phyloP scores from a whole-genome alignment of 2,888 invertebrate genomes.

The Minunthozetes semirufus region DNA sequence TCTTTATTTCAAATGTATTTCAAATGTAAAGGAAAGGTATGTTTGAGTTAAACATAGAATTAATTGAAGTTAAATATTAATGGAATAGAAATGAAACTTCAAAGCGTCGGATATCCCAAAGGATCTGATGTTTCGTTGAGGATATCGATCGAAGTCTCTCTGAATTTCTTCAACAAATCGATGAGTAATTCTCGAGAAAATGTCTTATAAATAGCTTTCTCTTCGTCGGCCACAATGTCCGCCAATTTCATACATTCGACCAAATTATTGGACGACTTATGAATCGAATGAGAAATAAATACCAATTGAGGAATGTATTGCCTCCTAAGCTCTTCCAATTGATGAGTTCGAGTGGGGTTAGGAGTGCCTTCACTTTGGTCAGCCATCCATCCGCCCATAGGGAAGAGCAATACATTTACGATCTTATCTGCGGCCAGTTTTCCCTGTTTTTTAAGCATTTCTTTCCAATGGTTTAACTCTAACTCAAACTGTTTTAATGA shows the following conservation, averaged over 20 bases:
- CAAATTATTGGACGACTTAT: slow-evolving; percentile 61
- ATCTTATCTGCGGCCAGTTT: slow-evolving; percentile 67
- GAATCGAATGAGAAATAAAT: slow-evolving; percentile 67
- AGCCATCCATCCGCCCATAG: slow-evolving; percentile 80
- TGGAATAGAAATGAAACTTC: background rate
- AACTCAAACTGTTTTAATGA: slow-evolving; percentile 67
- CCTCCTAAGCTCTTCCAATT: slow-evolving; percentile 68
- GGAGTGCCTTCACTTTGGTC: slow-evolving; percentile 51
- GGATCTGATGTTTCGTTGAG: slow-evolving; percentile 55
- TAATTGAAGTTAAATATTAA: background rate
- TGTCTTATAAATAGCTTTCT: slow-evolving; percentile 65
- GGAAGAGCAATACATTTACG: slow-evolving; percentile 78
- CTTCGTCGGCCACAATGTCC: slow-evolving; percentile 70
- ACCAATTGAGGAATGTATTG: slow-evolving; percentile 76
- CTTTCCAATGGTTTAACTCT: slow-evolving; percentile 61
- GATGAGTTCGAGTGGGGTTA: slow-evolving; percentile 49
- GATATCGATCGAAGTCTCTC: slow-evolving; percentile 67
- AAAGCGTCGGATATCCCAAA: slow-evolving; percentile 22
- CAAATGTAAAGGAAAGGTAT: background rate
- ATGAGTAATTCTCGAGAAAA: slow-evolving; percentile 62
- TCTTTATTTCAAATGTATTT: too few relatives aligned
- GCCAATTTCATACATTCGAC: slow-evolving; percentile 71
- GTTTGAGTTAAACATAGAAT: background rate
- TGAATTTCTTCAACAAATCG: slow-evolving; percentile 67
- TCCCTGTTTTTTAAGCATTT: slow-evolving; percentile 61